Evolutionary conservation across 2,888 invertebrate species (phyloP).

Genomic region (Idaea dimidiata): DNA sequence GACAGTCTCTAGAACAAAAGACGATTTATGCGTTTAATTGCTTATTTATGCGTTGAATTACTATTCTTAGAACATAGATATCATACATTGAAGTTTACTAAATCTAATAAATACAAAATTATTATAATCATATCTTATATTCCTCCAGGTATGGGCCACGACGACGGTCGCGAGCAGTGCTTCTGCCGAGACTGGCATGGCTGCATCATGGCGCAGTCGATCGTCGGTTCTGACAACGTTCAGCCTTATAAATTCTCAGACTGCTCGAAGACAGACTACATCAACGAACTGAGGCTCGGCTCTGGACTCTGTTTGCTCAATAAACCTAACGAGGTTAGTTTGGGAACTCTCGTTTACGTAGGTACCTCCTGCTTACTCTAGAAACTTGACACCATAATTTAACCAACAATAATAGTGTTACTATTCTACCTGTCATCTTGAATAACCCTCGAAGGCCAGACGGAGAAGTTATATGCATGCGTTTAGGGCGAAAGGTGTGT

Average conservation of each 20-base stretch:
- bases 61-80: no score
- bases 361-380: no score
- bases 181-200: constrained; percentile 97
- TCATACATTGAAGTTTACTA: no score
- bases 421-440: no score
- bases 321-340: constrained; percentile 93
- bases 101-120: background rate
- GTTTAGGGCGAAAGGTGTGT: no score
- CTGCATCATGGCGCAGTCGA: constrained; percentile 96
- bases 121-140: background rate
- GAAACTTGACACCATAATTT: no score
- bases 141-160: constrained; percentile 86
- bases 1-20: no score
- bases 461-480: no score
- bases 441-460: no score
- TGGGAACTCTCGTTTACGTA: background rate
- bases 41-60: no score
- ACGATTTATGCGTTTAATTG: no score
- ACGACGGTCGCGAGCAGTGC: constrained; percentile 93
- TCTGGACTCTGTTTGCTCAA: constrained; percentile 95
- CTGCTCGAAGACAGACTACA: constrained; percentile 95
- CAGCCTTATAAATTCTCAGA: constrained; percentile 98
- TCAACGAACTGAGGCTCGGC: constrained; percentile 91
- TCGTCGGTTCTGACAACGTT: constrained; percentile 94
- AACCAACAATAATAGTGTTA: no score